phyloP scores from a whole-genome alignment of 2,797 vertebrate genomes.

The Myiotriccus ornatus region DNA sequence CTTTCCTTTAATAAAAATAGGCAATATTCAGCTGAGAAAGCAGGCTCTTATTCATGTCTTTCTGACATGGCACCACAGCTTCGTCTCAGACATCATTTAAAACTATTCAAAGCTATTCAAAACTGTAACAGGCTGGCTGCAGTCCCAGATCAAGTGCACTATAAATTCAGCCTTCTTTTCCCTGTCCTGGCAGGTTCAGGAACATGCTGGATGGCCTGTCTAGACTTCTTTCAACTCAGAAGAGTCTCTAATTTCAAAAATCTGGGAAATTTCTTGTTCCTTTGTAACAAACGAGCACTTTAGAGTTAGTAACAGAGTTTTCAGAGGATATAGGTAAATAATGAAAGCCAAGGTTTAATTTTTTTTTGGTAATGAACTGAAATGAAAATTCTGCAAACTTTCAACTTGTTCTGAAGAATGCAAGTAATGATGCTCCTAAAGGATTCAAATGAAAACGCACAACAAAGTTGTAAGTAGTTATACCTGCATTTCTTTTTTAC shows the following conservation, averaged over 20 bases:
- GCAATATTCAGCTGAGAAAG: conserved; percentile 27
- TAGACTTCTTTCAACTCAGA: not conserved
- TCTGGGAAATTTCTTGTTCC: not conserved
- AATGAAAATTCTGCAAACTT: not conserved
- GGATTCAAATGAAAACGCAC: not conserved
- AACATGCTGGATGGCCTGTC: not conserved
- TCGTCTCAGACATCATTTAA: not conserved
- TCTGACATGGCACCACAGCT: not conserved
- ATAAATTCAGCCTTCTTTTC: not conserved
- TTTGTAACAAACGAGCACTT: not conserved
- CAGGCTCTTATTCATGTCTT: conserved; percentile 7
- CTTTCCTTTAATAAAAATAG: conserved; percentile 17
- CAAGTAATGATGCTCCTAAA: not conserved
- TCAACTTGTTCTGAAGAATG: not conserved
- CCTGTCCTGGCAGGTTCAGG: not conserved
- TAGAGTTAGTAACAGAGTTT: not conserved
- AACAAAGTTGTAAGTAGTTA: not conserved
- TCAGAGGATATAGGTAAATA: not conserved
- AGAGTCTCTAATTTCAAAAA: not conserved
- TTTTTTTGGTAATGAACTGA: not conserved
- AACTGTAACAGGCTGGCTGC: not conserved
- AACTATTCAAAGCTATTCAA: conserved; percentile 14
- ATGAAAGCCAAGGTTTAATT: not conserved
- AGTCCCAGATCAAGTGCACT: not conserved
- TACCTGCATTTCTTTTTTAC: not conserved